Conservation (phyloP, 37 sponge, comb jelly and placozoan genomes). For the Sycon ciliatum region DNA sequence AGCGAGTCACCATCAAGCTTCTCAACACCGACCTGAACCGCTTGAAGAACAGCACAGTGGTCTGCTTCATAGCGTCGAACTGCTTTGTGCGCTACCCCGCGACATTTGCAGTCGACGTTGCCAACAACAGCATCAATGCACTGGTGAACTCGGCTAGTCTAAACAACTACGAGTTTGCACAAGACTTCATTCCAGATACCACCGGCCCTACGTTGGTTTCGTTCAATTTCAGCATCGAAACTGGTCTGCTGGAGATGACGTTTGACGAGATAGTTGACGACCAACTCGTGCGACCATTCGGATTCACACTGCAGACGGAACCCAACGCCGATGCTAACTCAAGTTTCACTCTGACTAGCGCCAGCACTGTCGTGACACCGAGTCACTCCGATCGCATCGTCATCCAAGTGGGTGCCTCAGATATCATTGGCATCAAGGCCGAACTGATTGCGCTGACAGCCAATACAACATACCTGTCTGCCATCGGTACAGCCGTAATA, state of each 20-base stretch:
- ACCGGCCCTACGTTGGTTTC: conserved; percentile 13
- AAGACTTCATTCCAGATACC: conserved; percentile 19
- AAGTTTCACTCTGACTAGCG: conserved; percentile 43
- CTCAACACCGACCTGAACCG: conserved; percentile 32
- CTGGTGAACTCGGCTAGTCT: conserved; percentile 18
- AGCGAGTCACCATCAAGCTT: conserved; percentile 40
- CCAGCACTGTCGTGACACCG: conserved; percentile 17
- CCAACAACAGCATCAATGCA: conserved; percentile 33
- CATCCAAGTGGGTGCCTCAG: conserved; percentile 12
- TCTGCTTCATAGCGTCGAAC: conserved; percentile 21
- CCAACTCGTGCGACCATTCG: too few species aligned
- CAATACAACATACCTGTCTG: conserved; percentile 28
- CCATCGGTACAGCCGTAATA: conserved; percentile 43
- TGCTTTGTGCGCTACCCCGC: conserved; percentile 41
- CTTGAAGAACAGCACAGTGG: conserved; percentile 39
- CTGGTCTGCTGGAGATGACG: conserved; percentile 8
- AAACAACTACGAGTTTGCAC: not conserved
- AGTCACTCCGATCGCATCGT: too few species aligned
- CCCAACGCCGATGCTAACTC: conserved; percentile 45
- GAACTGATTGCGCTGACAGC: conserved; percentile 14
- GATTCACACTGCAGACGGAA: not conserved
- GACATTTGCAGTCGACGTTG: conserved; percentile 40
- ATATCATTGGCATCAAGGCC: conserved; percentile 61
- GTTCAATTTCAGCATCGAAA: conserved; percentile 14
- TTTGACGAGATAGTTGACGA: conserved; percentile 25